Conservation (phyloP, 2,113 vertebrate genomes). For the Ploceus nigricollis region DNA sequence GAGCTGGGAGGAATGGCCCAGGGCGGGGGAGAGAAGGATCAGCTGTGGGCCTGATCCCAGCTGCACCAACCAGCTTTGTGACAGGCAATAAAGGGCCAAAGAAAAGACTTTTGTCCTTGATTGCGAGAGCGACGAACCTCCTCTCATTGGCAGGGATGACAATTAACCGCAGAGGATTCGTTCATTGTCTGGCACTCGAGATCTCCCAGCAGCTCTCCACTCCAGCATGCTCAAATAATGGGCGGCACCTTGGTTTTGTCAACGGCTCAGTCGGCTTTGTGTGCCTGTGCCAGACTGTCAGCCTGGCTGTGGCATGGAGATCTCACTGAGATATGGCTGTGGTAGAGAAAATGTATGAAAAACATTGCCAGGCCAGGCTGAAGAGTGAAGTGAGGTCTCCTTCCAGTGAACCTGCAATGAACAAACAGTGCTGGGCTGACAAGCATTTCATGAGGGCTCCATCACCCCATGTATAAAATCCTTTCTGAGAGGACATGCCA, state of each 20-base stretch:
- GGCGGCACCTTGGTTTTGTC: background rate
- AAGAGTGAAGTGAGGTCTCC: background rate
- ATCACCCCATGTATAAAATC: background rate
- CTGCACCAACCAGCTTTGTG: slow-evolving; percentile 65
- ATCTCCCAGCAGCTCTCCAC: slow-evolving; percentile 31
- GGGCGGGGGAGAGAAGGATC: slow-evolving; percentile 15
- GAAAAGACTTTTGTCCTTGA: slow-evolving; percentile 65
- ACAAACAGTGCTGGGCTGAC: background rate
- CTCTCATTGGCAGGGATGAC: slow-evolving; percentile 38
- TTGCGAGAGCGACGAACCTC: slow-evolving; percentile 7
- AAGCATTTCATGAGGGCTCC: background rate
- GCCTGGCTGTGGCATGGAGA: background rate
- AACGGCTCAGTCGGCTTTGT: background rate
- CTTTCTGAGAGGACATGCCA: background rate
- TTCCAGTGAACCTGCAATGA: slow-evolving; percentile 11
- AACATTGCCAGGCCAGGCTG: background rate
- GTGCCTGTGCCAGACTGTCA: background rate
- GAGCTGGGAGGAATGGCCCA: slow-evolving; percentile 42
- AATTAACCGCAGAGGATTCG: slow-evolving; percentile 44
- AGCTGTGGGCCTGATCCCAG: slow-evolving; percentile 70
- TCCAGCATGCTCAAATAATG: background rate
- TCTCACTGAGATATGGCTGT: background rate
- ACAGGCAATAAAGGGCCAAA: slow-evolving; percentile 48
- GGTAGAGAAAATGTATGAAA: background rate
- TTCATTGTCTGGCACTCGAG: slow-evolving; percentile 20